A percentile compares a stretch with the other conserved stretches of the same genome.
phyloP scores from a whole-genome alignment of 2,888 invertebrate species.

The Trachelus tabidus region DNA sequence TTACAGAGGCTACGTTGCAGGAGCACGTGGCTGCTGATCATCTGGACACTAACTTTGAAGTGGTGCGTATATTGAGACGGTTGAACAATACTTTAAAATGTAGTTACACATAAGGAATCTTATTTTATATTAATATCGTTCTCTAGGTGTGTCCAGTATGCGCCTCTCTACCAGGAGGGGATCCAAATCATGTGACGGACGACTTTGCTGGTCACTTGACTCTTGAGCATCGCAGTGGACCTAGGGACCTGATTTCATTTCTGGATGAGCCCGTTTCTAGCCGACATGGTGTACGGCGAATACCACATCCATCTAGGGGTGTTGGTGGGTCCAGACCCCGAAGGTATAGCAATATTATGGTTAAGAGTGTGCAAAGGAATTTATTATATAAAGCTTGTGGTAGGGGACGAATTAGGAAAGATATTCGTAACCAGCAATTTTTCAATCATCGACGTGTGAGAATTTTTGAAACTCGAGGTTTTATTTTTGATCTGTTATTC shows the following conservation, averaged over 20 bases:
- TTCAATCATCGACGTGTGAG: not conserved
- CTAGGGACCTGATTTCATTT: conserved; percentile 92
- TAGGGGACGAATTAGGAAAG: not conserved
- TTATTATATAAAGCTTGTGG: not conserved
- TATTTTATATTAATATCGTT: conserved; percentile 6
- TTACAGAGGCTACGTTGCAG: conserved; percentile 90
- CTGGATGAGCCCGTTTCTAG: conserved; percentile 90
- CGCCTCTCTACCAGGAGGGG: conserved; percentile 95
- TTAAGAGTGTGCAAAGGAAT: not conserved
- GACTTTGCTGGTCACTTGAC: conserved; percentile 97
- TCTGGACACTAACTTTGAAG: conserved; percentile 90
- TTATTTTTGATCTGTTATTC: not conserved
- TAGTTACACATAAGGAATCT: not conserved
- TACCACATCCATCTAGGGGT: conserved; percentile 81
- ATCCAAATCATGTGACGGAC: conserved; percentile 97
- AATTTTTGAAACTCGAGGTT: not conserved
- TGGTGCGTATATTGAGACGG: conserved; percentile 69
- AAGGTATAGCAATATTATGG: conserved; percentile 65
- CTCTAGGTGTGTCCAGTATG: conserved; percentile 95
- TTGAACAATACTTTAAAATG: conserved; percentile 3
- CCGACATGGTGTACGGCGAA: conserved; percentile 80
- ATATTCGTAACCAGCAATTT: not conserved
- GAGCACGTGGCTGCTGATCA: conserved; percentile 93
- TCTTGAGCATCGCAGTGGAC: conserved; percentile 90
- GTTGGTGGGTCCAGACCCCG: conserved; percentile 82